Base-by-base conservation (phyloP, 2,113 vertebrate species). In the Cardinalis cardinalis region DNA sequence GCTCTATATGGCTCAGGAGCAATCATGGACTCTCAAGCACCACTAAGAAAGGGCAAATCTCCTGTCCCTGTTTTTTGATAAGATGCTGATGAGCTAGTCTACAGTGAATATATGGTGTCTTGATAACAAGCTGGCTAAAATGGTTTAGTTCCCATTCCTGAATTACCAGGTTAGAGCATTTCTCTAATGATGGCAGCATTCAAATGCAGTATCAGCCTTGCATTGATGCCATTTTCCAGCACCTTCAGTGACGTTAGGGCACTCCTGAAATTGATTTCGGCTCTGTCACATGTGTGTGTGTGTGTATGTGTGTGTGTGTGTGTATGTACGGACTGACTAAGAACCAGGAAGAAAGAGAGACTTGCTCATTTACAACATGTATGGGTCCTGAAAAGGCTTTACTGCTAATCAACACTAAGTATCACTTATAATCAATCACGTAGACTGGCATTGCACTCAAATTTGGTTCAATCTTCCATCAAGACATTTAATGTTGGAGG, bases 401-500 rank as follows among this genome's bases (percentile, higher is more conserved):
- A 68, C 36, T 32, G 36, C 12, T 55, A 68, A 59, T 38, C n/a
- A 68, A 48, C 12, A 48, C 18, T 28, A 46, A 88, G n/a, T 4
- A 52, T 36, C 28, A 58, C 6, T 65, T 52, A 34, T 20, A 58
- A 34, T 40, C 32, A 46, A 44, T 46, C 29, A 18, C 6, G 21
- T 43, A 66, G 18, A 49, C 15, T 32, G 49, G 2, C 8, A 14
- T 41, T 72, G 18, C 10, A 2, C 32, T 65, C 1, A 0, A 24
- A 43, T 60, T 69, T 76, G 10, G 4, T 41, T 80, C 41, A 26
- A 4, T 41, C 2, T 70, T 7, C n/a, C 29, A 51, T 28, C 41
- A 77, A 34, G 41, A n/a, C 25, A 46, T 31, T 38, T 36, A 40
- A 29, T 46, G 18, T 40, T 14, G 20, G 24, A 36, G 10, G 10